Base-by-base conservation (phyloP, 2,797 vertebrate genomes). In the Girardinus metallicus region DNA sequence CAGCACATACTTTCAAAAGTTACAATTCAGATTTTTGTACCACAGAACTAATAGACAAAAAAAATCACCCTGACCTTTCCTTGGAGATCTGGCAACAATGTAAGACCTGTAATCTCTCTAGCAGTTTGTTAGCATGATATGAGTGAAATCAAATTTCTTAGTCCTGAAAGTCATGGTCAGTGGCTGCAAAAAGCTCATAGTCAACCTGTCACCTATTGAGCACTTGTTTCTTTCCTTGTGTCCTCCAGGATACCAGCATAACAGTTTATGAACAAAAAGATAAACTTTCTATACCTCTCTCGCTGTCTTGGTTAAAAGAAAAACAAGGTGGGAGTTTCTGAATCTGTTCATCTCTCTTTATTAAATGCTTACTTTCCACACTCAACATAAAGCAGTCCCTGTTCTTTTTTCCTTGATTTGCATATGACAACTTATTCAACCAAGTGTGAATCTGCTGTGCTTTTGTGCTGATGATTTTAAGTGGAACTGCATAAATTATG, bases 101-200 rank as follows among this genome's bases (percentile, higher is more conserved):
- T 77, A 74, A 76, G 75, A 47, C 57, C 36, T 43, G 12, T 47
- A 76, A 82, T 81, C 76, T 26, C 62, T 75, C 41, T 13, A 1
- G 34, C 47, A 57, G 41, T 15, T 51, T 68, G 53, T 47, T 74
- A 76, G 80, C 76, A 82, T 36, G 53, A 66, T 68, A 47, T 75
- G 62, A 21, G 68, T 29, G 53, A 29, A 64, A 76, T 64, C 68
- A 39, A 73, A 88, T 88, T 83, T 34, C 5, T 34, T 31, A 23
- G 16, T 10, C 36, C 62, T 66, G 3, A 39, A 39, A 39, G 18
- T 23, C 62, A 10, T 23, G 62, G 34, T 10, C 34, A 10, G 62
- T 5, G 34, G 18, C 62, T 62, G 13, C 43, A 31, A 34, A 36
- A 77, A 75, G 76, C 31, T 87, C 79, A 82, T 47, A 39, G 51